phyloP scores from a whole-genome alignment of 2,797 vertebrate genomes.

The Lacerta viridis region DNA sequence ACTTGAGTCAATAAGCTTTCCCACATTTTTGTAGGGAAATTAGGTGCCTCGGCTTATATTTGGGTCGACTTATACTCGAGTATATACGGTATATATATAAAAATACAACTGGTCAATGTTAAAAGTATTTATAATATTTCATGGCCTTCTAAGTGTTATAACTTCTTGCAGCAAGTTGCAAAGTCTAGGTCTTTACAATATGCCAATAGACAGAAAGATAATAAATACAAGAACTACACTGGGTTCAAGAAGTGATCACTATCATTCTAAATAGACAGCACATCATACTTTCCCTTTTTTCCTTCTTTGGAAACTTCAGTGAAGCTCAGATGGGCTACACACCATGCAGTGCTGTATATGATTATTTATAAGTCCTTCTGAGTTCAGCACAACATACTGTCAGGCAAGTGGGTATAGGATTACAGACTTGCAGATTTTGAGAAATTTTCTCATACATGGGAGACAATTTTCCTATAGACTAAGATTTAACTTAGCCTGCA shows the following conservation, averaged over 20 bases:
- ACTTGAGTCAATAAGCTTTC: no score
- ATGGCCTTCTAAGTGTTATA: no score
- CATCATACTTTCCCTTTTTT: not conserved
- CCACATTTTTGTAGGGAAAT: no score
- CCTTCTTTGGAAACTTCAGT: not conserved
- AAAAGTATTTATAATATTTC: no score
- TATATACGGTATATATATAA: no score
- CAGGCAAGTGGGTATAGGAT: not conserved
- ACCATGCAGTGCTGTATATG: not conserved
- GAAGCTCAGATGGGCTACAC: not conserved
- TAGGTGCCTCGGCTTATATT: no score
- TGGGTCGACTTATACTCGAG: no score
- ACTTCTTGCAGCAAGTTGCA: not conserved
- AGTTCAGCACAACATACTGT: not conserved
- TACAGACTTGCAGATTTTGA: slow-evolving; percentile 15
- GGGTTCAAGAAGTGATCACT: not conserved
- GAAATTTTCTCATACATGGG: slow-evolving; percentile 31
- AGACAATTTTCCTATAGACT: slow-evolving; percentile 39
- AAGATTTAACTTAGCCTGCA: slow-evolving; percentile 36
- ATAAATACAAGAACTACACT: not conserved
- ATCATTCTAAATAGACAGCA: not conserved
- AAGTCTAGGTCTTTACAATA: not conserved
- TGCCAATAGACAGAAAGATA: not conserved
- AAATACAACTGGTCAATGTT: no score
- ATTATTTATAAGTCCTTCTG: not conserved